phyloP scores from a whole-genome alignment of 2,113 vertebrate species.

The Montifringilla adamsi region DNA sequence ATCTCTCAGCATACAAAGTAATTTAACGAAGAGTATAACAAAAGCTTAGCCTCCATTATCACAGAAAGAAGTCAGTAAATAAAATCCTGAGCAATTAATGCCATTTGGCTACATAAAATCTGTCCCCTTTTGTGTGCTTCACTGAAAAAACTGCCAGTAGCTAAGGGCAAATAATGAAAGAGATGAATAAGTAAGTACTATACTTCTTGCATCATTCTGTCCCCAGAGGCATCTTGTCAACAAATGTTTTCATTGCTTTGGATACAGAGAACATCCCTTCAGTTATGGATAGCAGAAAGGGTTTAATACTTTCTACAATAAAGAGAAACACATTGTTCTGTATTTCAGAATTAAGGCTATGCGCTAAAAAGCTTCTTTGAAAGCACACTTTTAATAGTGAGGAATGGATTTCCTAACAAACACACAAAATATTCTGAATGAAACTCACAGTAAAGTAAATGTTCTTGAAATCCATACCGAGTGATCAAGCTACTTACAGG shows the following conservation, averaged over 20 bases:
- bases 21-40: not conserved
- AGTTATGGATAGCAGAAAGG: not conserved
- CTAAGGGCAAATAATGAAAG: not conserved
- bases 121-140: not conserved
- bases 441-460: conserved; percentile 94
- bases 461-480: conserved; percentile 91
- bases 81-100: conserved; percentile 7
- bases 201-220: not conserved
- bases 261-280: not conserved
- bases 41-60: not conserved
- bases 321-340: not conserved
- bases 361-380: not conserved
- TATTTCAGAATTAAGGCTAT: not conserved
- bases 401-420: not conserved
- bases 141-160: not conserved
- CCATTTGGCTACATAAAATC: not conserved
- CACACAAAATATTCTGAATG: conserved; percentile 7
- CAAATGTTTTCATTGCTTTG: not conserved
- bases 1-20: not conserved
- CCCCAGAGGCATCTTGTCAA: not conserved
- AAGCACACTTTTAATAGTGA: not conserved
- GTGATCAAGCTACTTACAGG: conserved; percentile 86
- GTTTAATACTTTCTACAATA: not conserved
- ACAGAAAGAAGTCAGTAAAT: not conserved
- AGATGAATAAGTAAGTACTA: not conserved